Evolutionary conservation across 2,113 vertebrate species (phyloP).

Genomic region (Brachionichthys hirsutus): DNA sequence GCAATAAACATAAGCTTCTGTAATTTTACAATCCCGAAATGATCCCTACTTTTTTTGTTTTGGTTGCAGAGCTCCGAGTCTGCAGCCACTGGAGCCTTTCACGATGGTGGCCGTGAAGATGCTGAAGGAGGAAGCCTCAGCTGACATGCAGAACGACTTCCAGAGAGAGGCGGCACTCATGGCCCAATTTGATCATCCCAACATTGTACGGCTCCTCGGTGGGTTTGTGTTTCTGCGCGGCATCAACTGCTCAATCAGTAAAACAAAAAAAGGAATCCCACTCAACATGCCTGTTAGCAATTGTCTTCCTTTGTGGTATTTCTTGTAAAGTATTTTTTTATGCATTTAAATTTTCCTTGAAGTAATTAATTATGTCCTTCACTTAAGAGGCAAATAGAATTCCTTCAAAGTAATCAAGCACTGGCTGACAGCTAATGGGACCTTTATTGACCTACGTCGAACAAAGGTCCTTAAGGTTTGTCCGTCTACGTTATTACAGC

Average conservation of each 20-base stretch:
- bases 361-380: no score
- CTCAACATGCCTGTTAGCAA: no score
- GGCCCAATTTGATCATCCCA: constrained; percentile 95
- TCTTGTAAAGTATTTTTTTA: no score
- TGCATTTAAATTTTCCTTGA: no score
- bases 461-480: constrained; percentile 43
- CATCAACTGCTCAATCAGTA: neutral
- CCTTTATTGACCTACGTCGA: constrained; percentile 34
- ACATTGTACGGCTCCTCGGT: constrained; percentile 93
- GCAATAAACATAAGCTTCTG: no score
- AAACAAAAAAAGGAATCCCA: no score
- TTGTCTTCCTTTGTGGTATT: no score
- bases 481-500: constrained; percentile 22
- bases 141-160: constrained; percentile 98
- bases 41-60: neutral
- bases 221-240: constrained; percentile 1
- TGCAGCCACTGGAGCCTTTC: constrained; percentile 86
- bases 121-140: constrained; percentile 96
- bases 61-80: constrained; percentile 85
- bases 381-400: neutral
- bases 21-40: no score
- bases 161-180: constrained; percentile 97
- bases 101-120: constrained; percentile 99
- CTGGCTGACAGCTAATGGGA: constrained; percentile 19
- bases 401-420: constrained; percentile 26